A percentile compares a stretch with the other conserved stretches of the same genome.
These are phyloP conservation scores for Podilymbus podiceps DNA, from an alignment of 2,113 vertebrate genomes.

Conservation along the genomic window DNA sequence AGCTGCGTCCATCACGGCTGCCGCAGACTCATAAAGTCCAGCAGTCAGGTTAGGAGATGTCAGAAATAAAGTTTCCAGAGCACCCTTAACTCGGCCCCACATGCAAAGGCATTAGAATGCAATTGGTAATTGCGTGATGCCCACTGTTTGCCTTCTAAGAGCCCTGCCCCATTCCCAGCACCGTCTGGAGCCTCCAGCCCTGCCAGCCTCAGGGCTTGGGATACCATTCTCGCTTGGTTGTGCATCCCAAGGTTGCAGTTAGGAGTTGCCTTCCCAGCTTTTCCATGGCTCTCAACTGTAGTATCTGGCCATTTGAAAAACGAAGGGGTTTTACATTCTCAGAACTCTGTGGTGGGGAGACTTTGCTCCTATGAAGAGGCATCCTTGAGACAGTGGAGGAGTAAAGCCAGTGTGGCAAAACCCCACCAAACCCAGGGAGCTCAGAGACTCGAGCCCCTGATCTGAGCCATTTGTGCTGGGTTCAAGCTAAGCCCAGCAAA, in stretches of 20 bases:
- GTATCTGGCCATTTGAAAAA: background rate
- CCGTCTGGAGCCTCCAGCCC: background rate
- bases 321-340: background rate
- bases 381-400: background rate
- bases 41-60: background rate
- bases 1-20: rapidly evolving
- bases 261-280: background rate
- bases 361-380: rapidly evolving
- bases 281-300: background rate
- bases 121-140: rapidly evolving
- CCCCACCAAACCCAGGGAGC: background rate
- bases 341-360: background rate
- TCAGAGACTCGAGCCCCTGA: rapidly evolving
- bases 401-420: background rate
- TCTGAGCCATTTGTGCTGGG: background rate
- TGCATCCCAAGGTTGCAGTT: rapidly evolving
- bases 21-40: background rate
- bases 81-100: background rate
- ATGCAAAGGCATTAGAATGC: background rate
- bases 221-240: rapidly evolving
- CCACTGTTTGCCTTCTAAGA: background rate
- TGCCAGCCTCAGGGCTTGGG: background rate
- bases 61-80: background rate
- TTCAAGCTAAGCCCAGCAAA: background rate
- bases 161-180: background rate